Evolutionary conservation across 2,113 vertebrate species (phyloP).

Genomic region (Catagonus wagneri): DNA sequence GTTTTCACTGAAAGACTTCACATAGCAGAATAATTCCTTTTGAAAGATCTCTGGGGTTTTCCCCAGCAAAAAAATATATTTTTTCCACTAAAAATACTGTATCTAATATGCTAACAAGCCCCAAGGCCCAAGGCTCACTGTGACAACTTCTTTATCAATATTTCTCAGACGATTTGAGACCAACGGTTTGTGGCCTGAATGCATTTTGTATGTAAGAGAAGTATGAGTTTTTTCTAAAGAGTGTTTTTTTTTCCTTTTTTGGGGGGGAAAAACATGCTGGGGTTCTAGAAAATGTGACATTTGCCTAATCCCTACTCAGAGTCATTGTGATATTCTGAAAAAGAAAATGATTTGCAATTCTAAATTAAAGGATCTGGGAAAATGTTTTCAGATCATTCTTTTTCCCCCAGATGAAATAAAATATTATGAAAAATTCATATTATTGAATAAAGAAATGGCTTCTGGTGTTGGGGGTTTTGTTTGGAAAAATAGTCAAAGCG

Average conservation of each 20-base stretch:
- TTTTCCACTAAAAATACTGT: background rate
- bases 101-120: background rate
- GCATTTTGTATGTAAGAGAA: background rate
- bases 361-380: background rate
- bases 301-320: background rate
- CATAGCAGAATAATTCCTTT: background rate
- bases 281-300: background rate
- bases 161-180: background rate
- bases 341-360: background rate
- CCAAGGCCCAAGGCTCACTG: background rate
- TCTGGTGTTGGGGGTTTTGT: background rate
- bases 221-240: background rate
- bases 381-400: background rate
- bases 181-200: background rate
- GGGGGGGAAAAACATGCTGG: background rate
- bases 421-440: background rate
- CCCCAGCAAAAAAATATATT: background rate
- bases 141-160: background rate
- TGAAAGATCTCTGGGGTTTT: background rate
- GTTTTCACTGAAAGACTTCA: background rate
- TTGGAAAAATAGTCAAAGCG: background rate
- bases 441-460: background rate
- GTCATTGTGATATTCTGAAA: background rate
- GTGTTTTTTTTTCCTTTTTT: background rate
- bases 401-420: background rate